Base-by-base conservation (phyloP, 2,113 vertebrate genomes). In the Sphaerodactylus townsendi region DNA sequence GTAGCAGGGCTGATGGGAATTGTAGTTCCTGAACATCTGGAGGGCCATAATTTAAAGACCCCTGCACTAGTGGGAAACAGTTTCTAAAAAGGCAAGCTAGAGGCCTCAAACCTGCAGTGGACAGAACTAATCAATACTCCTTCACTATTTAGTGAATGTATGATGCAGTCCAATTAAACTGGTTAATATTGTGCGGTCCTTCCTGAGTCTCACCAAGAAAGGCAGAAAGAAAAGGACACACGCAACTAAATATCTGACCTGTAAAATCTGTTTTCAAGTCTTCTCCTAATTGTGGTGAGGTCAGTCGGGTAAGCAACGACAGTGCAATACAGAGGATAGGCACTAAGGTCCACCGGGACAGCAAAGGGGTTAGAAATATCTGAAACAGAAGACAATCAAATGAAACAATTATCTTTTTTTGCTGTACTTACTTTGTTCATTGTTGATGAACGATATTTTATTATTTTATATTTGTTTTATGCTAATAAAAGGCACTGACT, bases 271-370 rank as follows among this genome's bases (percentile, higher is more conserved):
- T 98, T 98, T 95, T 99, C 98, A 92, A 99, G 97, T 89, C 98
- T 97, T 91, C 95, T 97, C 90, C 96, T 97, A 94, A 99, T 97
- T 1, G 98, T 98, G 95, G 96, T 97, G 90, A 99, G 97, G 96
- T 99, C 99, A 80, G 98, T 99, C 87, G 97, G 98, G 91, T 99
- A 99, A 84, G 98, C 97, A 92, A 99, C 98, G 74, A 97, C 99
- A 88, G 99, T 99, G 96, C 98, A 99, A 95, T 99, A 99, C 85
- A 99, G 95, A 48, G 99, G 97, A 91, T 99, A 99, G 94, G 98
- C 97, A 94, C 94, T 96, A 90, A 99, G 97, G 95, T 99, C 97
- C 90, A 99, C 99, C 0, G 99, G 98, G 78, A 94, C 96, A 82
- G 97, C 95, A 90, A 99, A 99, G 8, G 98, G 96, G 89, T 98